Conservation (phyloP, 2,888 invertebrate species). For the Chrysolina americana region DNA sequence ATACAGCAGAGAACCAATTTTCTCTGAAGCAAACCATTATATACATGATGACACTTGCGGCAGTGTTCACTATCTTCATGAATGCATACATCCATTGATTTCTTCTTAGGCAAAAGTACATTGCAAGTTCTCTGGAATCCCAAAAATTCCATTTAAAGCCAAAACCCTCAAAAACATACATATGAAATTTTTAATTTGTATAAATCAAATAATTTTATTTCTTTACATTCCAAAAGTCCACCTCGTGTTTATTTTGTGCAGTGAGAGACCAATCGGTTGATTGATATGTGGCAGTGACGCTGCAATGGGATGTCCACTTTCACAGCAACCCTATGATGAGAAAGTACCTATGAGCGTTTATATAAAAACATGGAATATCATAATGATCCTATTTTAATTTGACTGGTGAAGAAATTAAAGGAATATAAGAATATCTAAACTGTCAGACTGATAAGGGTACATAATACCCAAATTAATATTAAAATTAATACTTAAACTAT, state of each 20-base stretch:
- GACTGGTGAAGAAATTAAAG: slow-evolving; percentile 41
- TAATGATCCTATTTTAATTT: slow-evolving; percentile 37
- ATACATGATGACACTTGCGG: too few species aligned
- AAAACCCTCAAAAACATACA: slow-evolving; percentile 23
- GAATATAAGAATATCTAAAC: slow-evolving; percentile 27
- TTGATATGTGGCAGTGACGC: slow-evolving; percentile 62
- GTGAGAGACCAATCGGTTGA: slow-evolving; percentile 66
- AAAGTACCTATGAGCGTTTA: slow-evolving; percentile 69
- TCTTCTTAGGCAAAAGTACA: background rate
- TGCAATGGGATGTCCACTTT: slow-evolving; percentile 64
- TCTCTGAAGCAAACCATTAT: too few species aligned
- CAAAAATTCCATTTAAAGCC: slow-evolving; percentile 5
- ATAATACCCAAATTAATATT: slow-evolving; percentile 47
- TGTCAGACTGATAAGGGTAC: slow-evolving; percentile 23
- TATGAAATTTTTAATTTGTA: slow-evolving; percentile 13
- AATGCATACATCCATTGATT: too few species aligned
- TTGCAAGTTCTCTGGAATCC: slow-evolving; percentile 6
- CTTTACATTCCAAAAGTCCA: slow-evolving; percentile 61
- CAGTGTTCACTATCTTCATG: too few species aligned
- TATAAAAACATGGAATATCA: slow-evolving; percentile 36
- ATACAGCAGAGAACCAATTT: too few species aligned
- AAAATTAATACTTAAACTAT: slow-evolving; percentile 59
- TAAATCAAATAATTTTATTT: slow-evolving; percentile 57
- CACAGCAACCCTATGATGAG: slow-evolving; percentile 69
- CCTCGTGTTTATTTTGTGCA: slow-evolving; percentile 60